These are phyloP conservation scores for Drosophila mojavensis DNA, from an alignment of 1,140 invertebrate genomes.

Conservation along the genomic window DNA sequence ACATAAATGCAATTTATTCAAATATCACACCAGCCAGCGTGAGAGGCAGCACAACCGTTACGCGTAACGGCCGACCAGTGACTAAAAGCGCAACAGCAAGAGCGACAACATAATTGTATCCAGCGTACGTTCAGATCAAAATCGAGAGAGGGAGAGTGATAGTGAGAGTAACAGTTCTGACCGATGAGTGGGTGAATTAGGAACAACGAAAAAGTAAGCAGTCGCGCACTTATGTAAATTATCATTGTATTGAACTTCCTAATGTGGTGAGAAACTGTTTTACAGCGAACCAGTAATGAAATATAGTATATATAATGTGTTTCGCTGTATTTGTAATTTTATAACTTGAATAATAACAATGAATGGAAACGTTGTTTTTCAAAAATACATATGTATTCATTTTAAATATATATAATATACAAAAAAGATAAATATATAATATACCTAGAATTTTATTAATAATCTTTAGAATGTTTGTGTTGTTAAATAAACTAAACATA, in stretches of 20 bases:
- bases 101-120: conserved; percentile 42
- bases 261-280: conserved; percentile 3
- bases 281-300: not conserved
- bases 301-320: too few relatives aligned
- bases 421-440: too few relatives aligned
- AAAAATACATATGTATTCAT: too few relatives aligned
- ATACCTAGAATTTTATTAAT: too few relatives aligned
- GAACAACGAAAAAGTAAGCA: conserved; percentile 16
- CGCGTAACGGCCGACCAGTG: conserved; percentile 54
- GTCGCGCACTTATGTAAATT: conserved; percentile 3
- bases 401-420: too few relatives aligned
- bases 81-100: conserved; percentile 48
- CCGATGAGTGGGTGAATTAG: conserved; percentile 10
- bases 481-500: too few relatives aligned
- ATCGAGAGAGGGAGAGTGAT: conserved; percentile 25
- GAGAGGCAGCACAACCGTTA: conserved; percentile 49
- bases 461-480: too few relatives aligned
- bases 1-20: conserved; percentile 52
- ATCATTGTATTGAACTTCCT: not conserved
- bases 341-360: too few relatives aligned
- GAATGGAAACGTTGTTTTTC: too few relatives aligned
- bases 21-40: conserved; percentile 20
- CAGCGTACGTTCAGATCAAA: conserved; percentile 31
- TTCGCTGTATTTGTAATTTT: too few relatives aligned
- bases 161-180: conserved; percentile 11